Conservation (phyloP, 2,797 vertebrate species). For the Hydrophis major region DNA sequence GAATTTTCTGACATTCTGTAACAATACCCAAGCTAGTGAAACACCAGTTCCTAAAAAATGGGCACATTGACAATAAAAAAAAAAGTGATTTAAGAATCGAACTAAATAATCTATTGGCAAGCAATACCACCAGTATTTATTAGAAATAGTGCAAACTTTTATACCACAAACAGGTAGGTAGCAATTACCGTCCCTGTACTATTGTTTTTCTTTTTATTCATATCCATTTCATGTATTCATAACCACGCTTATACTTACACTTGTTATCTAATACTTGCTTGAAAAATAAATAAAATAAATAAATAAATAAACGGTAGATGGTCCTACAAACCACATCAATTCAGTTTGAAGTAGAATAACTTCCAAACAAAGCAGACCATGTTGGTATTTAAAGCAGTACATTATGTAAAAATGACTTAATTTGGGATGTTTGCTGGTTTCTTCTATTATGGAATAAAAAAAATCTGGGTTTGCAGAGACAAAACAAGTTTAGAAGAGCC, state of each 20-base stretch:
- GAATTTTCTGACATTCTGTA: not conserved
- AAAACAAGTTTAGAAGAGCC: not conserved
- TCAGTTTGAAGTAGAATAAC: not conserved
- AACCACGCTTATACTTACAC: too few species aligned
- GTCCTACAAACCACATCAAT: not conserved
- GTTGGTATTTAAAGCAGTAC: not conserved
- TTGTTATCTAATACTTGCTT: too few species aligned
- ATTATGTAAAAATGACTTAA: not conserved
- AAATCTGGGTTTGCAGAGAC: not conserved
- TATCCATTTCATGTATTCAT: too few species aligned
- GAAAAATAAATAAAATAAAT: too few species aligned
- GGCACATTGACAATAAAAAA: not conserved
- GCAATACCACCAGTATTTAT: not conserved
- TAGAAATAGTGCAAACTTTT: conserved; percentile 19
- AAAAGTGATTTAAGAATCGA: not conserved
- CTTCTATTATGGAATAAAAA: not conserved
- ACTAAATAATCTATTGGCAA: not conserved
- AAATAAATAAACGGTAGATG: not conserved
- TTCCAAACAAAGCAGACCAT: conserved; percentile 5
- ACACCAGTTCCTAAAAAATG: not conserved
- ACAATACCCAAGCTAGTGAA: rapidly evolving
- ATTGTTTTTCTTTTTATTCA: too few species aligned
- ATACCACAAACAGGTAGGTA: not conserved
- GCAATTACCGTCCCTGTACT: too few species aligned
- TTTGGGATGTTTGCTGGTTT: not conserved